Evolutionary conservation across 2,888 invertebrate genomes (phyloP).

Genomic region (Mythimna loreyi): DNA sequence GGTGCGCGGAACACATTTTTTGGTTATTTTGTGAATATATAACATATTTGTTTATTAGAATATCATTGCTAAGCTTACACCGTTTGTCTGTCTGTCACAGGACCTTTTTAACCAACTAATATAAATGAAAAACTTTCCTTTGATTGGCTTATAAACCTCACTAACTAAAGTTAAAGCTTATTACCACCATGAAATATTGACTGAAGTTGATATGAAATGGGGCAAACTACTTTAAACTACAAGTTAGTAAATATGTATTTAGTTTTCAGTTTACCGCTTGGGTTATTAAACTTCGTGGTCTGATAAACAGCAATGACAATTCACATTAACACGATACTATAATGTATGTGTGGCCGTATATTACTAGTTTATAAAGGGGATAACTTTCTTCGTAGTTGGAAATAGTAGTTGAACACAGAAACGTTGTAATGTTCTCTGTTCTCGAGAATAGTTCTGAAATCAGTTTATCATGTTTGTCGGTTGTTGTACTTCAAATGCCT

Average conservation of each 20-base stretch:
- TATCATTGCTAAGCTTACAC: not conserved
- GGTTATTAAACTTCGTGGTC: conserved; percentile 57
- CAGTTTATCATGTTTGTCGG: not conserved
- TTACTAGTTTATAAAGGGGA: conserved; percentile 12
- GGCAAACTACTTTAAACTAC: conserved; percentile 47
- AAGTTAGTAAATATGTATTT: conserved; percentile 56
- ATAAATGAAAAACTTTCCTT: not conserved
- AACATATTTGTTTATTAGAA: too few relatives aligned
- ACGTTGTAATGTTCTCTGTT: not conserved
- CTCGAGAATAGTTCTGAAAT: not conserved
- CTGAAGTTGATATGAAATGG: conserved; percentile 43
- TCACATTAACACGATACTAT: conserved; percentile 41
- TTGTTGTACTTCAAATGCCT: not conserved
- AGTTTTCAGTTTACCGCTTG: conserved; percentile 53
- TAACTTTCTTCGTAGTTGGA: conserved; percentile 25
- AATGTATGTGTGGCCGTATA: conserved; percentile 21
- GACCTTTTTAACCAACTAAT: not conserved
- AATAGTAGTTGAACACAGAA: not conserved
- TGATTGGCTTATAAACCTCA: not conserved
- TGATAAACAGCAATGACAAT: conserved; percentile 52
- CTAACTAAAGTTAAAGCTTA: not conserved
- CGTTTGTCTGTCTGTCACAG: not conserved
- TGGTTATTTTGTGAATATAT: too few relatives aligned
- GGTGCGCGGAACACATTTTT: too few relatives aligned
- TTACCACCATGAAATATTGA: conserved; percentile 37